Conservation (phyloP, 1,140 invertebrate species). For the Hestina assimilis region DNA sequence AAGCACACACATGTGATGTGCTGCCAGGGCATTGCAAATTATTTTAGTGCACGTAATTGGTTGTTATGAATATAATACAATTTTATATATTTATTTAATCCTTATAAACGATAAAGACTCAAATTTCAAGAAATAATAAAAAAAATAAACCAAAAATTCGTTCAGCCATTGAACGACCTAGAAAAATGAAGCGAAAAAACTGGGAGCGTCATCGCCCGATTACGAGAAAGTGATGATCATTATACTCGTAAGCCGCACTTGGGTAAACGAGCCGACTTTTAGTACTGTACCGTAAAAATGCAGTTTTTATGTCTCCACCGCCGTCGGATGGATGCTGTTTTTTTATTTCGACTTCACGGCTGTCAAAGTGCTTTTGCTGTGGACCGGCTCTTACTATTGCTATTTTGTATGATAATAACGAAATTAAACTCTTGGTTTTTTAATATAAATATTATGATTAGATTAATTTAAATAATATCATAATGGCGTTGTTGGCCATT, state of each 20-base stretch:
- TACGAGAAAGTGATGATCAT: constrained; percentile 16
- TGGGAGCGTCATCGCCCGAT: constrained; percentile 12
- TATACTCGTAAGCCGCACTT: constrained; percentile 15
- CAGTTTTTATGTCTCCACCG: constrained; percentile 44
- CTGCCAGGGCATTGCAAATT: too few species aligned
- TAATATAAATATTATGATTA: neutral
- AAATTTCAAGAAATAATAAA: too few species aligned
- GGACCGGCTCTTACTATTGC: constrained; percentile 18
- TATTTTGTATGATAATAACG: neutral
- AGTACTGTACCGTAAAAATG: constrained; percentile 34
- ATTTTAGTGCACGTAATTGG: too few species aligned
- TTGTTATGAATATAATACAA: too few species aligned
- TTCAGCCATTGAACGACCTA: neutral
- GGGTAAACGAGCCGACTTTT: constrained; percentile 21
- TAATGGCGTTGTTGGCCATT: too few species aligned
- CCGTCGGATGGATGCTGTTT: constrained; percentile 32
- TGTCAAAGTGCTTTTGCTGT: constrained; percentile 45
- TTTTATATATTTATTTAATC: too few species aligned
- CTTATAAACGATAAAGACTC: too few species aligned
- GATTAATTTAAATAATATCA: too few species aligned
- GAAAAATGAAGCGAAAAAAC: constrained; percentile 3
- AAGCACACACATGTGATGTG: too few species aligned
- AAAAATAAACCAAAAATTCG: neutral
- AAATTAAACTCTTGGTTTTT: neutral
- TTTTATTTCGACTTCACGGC: constrained; percentile 51